Evolutionary conservation across 2,888 invertebrate genomes (phyloP), one percentile per base, ranked within the genome.

Genomic region (Xanthia icteritia): DNA sequence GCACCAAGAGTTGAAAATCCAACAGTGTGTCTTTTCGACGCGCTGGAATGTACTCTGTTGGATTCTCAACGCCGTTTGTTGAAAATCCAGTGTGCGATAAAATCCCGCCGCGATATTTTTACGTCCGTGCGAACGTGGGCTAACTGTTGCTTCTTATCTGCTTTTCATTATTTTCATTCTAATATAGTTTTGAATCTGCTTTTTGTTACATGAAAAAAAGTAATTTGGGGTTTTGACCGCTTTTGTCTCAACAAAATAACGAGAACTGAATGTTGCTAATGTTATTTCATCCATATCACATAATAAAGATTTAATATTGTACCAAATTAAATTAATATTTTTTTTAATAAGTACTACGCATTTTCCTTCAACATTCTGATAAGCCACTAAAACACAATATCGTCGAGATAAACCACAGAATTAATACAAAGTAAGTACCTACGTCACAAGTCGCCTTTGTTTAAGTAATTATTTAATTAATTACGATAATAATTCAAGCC

Each of bases 301-400:
- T 54, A 8, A 36, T 42, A 69, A 36, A 79, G 36, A 63, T 56
- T 27, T 45, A 77, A 61, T 13, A 54, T 6, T 13, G 17, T 36
- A 27, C 17, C 36, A 36, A 65, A 58, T 81, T 48, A 23, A 58
- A 58, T 81, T 39, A 81, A 11, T 51, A 54, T n/a, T n/a, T n/a
- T n/a, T n/a, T n/a, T n/a, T n/a, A n/a, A n/a, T n/a, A n/a, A 82
- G 63, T 77, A 83, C 63, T 23, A 48, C 66, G 36, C 20, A 67
- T 63, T 42, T 77, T 63, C 20, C 36, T 27, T 20, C 45, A 45
- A 68, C 13, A 31, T n/a, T 20, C 39, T 51, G 68, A 78, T 69
- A 83, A 78, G 56, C 42, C 42, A 56, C 27, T 31, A 42, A 67
- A 77, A n/a, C n/a, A n/a, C n/a, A 66, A 82, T 27, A 77, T 83